Evolutionary conservation across 1,140 invertebrate species (phyloP), one percentile per base, ranked within the genome.

Genomic region (Bradynema listronoti): DNA sequence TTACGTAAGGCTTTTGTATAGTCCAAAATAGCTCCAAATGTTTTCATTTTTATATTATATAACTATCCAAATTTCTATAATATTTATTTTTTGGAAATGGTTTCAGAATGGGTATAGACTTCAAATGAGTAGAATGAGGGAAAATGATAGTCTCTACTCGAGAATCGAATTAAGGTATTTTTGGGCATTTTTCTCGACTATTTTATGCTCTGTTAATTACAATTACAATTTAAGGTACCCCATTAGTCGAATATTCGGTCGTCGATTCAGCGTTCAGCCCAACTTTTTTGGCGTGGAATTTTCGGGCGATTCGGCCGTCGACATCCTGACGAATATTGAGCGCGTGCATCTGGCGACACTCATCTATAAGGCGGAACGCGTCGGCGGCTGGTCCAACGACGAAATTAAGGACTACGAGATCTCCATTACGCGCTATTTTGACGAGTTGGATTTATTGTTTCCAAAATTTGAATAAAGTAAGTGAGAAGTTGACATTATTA

Each of bases 341-440:
- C 9, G 29, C 14, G 62, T 51, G 25, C 51, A 65, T 29, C 56
- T 65, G 53, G 30, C 66, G 30, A 53, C 46, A 46, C 41, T 65
- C 2, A 32, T 65, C 4, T 68, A 67, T 25, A 62, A 56, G 36
- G 66, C 66, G 4, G 68, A 66, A 58, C 42, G 65, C 11, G 46
- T 71, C 22, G 61, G 61, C 30, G 65, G 36, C 16, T 67, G 65
- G 65, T 43, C 66, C 9, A 53, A 63, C 29, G 58, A 71, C 16
- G 53, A 71, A 27, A 45, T 67, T 32, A 63, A 71, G 27, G 52
- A 69, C 25, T 67, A 56, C 29, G 69, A 67, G 50, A 69, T 71
- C 27, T 9, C 14, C 25, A 58, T 71, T 16, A 55, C 66, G 7
- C 33, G 63, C 33, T 67, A 53, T 45, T 71, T 67, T 36, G 50